Percentiles rank a stretch among this genome's conserved stretches.
Evolutionary conservation across 2,888 invertebrate genomes (phyloP).

Genomic region (Phengaris alcon): DNA sequence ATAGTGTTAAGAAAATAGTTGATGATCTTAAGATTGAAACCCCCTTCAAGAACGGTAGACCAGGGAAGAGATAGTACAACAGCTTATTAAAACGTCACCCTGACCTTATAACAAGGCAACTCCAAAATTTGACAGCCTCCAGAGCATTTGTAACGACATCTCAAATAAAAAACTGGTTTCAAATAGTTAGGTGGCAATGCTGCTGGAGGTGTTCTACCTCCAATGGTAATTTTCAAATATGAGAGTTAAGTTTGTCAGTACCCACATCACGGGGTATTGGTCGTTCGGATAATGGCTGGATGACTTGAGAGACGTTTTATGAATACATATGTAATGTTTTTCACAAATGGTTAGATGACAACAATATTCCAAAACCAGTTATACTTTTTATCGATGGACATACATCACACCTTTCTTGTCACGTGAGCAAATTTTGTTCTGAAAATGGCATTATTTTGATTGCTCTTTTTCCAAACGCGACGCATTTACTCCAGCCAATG

Average conservation of each 20-base stretch:
- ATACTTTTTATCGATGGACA: slow-evolving; percentile 35
- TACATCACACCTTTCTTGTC: slow-evolving; percentile 34
- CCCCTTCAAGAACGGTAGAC: slow-evolving; percentile 33
- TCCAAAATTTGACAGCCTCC: too few relatives aligned
- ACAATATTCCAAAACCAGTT: slow-evolving; percentile 35
- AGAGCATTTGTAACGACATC: too few relatives aligned
- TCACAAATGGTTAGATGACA: slow-evolving; percentile 34
- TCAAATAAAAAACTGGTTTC: neutral
- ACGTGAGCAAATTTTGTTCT: slow-evolving; percentile 34
- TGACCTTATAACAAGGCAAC: slow-evolving; percentile 31
- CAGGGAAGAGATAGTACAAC: slow-evolving; percentile 33
- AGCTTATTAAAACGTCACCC: slow-evolving; percentile 33
- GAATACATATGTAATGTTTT: slow-evolving; percentile 36
- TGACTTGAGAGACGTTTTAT: slow-evolving; percentile 37
- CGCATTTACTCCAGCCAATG: slow-evolving; percentile 53
- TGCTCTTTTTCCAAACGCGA: slow-evolving; percentile 48
- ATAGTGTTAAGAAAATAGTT: slow-evolving; percentile 33
- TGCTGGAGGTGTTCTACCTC: slow-evolving; percentile 27
- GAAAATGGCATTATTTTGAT: slow-evolving; percentile 34
- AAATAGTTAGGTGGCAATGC: neutral
- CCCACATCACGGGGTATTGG: slow-evolving; percentile 37
- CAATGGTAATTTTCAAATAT: slow-evolving; percentile 39
- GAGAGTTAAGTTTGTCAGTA: slow-evolving; percentile 32
- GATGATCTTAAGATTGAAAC: slow-evolving; percentile 30
- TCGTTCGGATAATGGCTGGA: slow-evolving; percentile 36